Evolutionary conservation across 2,113 vertebrate genomes (phyloP), one percentile per base, ranked within the genome.

Genomic region (Chaetura pelagica): DNA sequence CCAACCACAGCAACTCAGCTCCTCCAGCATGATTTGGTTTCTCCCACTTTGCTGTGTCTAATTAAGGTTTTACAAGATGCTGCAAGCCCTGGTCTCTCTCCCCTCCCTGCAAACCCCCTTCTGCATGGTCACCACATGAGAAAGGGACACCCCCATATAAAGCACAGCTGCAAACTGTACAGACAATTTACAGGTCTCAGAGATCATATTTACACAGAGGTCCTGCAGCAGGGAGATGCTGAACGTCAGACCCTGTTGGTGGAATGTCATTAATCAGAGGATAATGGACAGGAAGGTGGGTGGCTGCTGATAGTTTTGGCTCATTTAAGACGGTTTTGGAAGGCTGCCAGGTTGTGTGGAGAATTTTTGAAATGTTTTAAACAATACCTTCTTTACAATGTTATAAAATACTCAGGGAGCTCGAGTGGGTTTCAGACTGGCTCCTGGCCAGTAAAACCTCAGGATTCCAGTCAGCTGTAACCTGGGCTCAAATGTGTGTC

Each of bases 251-350:
- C 89, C 91, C 93, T 2, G 29, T 58, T 59, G 94, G 78, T 76
- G 85, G 95, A 95, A 96, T 96, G 55, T 84, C 97, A 96, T 98
- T 93, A 97, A 97, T 97, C 97, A 98, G 96, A 77, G 94, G 64
- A 55, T 87, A 90, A 72, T 59, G 90, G 97, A 96, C 92, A 73
- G 93, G 97, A 97, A 98, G 98, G 97, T 98, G 98, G 98, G 98
- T 97, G 98, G 98, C 90, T 98, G 97, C 97, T 98, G 98, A 98
- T 98, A 98, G 98, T 97, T 98, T 98, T 97, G 98, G 97, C 97
- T 97, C 97, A 97, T 98, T 98, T 96, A 54, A 97, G 97, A 97
- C 17, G 15, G 90, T 94, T 96, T 96, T 97, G 98, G 98, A 92
- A 91, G 96, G 74, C 96, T 90, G 97, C 98, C 98, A 98, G 96